Percentiles rank a stretch among this genome's conserved stretches.
Conservation (phyloP, 2,113 vertebrate species). For the Thryonomys swinderianus region DNA sequence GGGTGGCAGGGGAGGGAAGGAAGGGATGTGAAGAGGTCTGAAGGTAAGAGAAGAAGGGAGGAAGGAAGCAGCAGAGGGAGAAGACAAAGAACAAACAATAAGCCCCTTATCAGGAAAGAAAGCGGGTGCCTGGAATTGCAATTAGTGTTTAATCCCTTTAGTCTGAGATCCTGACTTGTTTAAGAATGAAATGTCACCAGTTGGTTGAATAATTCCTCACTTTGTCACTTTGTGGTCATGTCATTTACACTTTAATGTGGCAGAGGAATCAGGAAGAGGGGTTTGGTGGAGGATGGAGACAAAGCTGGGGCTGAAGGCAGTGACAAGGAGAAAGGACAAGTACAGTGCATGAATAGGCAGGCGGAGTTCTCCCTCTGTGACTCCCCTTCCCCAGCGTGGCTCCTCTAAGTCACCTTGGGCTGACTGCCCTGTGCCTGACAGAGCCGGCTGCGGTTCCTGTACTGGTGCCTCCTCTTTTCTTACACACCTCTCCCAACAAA, state of each 20-base stretch:
- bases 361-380: fast-evolving
- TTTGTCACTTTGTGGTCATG: neutral
- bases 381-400: fast-evolving
- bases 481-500: fast-evolving
- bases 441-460: no score
- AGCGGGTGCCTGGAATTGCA: neutral
- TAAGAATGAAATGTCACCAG: neutral
- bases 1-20: fast-evolving
- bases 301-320: neutral
- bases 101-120: neutral
- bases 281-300: neutral
- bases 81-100: neutral
- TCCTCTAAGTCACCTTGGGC: fast-evolving
- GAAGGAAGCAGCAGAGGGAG: fast-evolving
- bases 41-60: neutral
- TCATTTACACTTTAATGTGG: neutral
- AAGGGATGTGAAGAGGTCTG: no score
- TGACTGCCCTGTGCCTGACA: fast-evolving
- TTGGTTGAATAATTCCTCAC: neutral
- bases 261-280: neutral
- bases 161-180: neutral
- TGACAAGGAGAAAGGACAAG: neutral
- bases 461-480: neutral
- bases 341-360: neutral
- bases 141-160: neutral